Evolutionary conservation across 2,113 vertebrate species (phyloP).

Genomic region (Anser brachyrhynchus): DNA sequence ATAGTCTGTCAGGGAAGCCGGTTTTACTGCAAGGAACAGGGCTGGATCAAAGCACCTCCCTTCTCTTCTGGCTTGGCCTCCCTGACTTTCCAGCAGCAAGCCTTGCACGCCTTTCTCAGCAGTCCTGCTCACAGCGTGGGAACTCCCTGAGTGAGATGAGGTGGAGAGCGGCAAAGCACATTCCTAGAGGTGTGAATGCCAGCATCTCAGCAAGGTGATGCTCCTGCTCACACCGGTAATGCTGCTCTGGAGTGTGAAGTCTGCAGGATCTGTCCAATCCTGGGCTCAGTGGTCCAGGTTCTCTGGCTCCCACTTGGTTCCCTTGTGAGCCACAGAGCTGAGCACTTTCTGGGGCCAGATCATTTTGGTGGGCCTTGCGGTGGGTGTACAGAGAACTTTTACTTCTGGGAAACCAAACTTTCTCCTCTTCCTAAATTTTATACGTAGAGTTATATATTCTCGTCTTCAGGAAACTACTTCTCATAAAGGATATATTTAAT

Average conservation of each 20-base stretch:
- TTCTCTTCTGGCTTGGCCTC: not conserved
- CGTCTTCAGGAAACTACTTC: conserved; percentile 18
- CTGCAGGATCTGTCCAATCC: not conserved
- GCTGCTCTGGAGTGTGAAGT: not conserved
- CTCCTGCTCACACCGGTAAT: fast-evolving
- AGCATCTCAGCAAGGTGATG: not conserved
- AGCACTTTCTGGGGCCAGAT: not conserved
- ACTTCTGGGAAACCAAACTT: not conserved
- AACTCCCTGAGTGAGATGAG: not conserved
- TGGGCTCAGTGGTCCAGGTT: not conserved
- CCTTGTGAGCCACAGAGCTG: too few species aligned
- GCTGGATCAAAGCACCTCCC: not conserved
- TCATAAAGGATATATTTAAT: not conserved
- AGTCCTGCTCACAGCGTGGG: not conserved
- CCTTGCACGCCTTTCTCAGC: not conserved
- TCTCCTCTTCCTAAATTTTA: not conserved
- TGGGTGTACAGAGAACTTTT: not conserved
- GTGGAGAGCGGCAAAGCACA: not conserved
- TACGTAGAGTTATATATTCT: not conserved
- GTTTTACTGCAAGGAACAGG: not conserved
- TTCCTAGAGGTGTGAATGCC: fast-evolving
- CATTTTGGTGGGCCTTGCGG: fast-evolving
- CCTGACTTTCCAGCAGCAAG: not conserved
- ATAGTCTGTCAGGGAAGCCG: not conserved
- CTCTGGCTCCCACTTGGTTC: not conserved